Conservation (phyloP, 2,113 vertebrate genomes). For the Gambusia affinis region DNA sequence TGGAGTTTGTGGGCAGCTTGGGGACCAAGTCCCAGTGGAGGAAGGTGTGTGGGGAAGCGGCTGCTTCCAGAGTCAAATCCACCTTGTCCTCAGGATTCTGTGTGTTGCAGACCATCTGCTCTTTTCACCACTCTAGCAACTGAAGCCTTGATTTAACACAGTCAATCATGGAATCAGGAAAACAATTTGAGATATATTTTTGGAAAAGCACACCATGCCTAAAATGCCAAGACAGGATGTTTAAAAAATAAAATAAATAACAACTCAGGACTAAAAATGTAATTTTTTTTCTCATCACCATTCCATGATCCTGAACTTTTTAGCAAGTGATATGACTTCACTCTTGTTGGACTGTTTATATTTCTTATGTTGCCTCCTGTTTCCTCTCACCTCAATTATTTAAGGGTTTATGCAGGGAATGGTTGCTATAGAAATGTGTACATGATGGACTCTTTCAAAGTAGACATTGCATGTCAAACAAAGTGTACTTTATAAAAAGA, state of each 20-base stretch:
- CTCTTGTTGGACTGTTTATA: no score
- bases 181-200: neutral
- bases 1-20: no score
- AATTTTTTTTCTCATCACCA: neutral
- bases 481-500: neutral
- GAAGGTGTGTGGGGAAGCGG: no score
- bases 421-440: neutral
- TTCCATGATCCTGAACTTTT: neutral
- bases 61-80: neutral
- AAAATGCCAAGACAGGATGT: neutral
- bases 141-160: neutral
- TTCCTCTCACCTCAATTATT: neutral
- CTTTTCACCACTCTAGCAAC: neutral
- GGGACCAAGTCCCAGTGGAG: no score
- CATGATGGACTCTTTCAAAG: neutral
- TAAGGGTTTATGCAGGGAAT: neutral
- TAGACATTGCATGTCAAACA: neutral
- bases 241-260: neutral
- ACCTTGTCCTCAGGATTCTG: neutral
- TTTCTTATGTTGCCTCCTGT: neutral
- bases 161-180: neutral
- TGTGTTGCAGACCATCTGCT: neutral
- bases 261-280: neutral
- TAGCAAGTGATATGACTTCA: neutral
- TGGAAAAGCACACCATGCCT: no score